Percentiles rank a stretch among this genome's conserved stretches.
These are phyloP conservation scores for Aphidius gifuensis DNA, from an alignment of 1,140 invertebrate species.

Conservation along the genomic window DNA sequence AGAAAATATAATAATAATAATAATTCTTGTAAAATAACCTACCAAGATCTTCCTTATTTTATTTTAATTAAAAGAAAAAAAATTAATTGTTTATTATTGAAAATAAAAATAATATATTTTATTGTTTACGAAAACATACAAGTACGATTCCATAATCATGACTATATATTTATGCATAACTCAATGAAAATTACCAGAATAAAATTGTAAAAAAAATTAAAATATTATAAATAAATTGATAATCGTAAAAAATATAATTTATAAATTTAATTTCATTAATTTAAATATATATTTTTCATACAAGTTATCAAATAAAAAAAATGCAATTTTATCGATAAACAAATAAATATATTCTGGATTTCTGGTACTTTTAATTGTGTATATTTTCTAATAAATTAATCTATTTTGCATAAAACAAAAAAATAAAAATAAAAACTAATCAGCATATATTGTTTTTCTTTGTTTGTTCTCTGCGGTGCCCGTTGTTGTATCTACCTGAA, in stretches of 20 bases:
- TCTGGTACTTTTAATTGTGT: constrained; percentile 10
- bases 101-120: too few species aligned
- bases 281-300: too few species aligned
- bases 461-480: constrained; percentile 55
- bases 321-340: not conserved
- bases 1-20: not conserved
- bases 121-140: too few species aligned
- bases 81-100: too few species aligned
- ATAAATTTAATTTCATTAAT: too few species aligned
- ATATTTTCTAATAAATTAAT: not conserved
- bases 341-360: not conserved
- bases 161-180: too few species aligned
- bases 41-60: too few species aligned
- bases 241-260: too few species aligned
- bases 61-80: too few species aligned
- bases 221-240: not conserved
- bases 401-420: not conserved
- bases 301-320: too few species aligned
- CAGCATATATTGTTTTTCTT: constrained; percentile 53
- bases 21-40: constrained; percentile 14
- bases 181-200: too few species aligned
- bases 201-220: not conserved
- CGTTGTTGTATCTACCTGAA: constrained; percentile 53
- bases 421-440: constrained; percentile 37
- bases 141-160: too few species aligned